These are phyloP conservation scores for Megaceryle alcyon DNA, from an alignment of 2,797 vertebrate genomes.

Conservation along the genomic window DNA sequence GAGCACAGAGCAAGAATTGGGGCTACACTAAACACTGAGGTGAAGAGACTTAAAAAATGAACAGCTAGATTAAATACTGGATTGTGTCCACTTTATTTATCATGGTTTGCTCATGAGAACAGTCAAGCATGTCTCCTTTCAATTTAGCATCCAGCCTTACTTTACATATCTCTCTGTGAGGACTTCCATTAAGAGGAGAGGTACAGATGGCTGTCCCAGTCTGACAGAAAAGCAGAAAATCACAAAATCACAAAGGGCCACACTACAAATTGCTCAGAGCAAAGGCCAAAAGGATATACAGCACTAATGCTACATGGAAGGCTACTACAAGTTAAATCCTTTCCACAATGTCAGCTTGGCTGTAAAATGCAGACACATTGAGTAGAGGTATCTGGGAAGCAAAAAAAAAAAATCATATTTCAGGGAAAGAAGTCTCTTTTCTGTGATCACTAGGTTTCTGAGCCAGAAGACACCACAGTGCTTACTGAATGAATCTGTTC, in stretches of 20 bases:
- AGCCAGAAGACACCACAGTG: neutral
- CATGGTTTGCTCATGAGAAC: neutral
- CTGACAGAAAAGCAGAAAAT: neutral
- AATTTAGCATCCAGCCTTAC: neutral
- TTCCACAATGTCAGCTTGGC: neutral
- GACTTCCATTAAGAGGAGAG: neutral
- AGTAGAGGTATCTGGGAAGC: neutral
- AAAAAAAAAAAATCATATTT: neutral
- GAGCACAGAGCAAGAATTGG: neutral
- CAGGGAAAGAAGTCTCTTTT: neutral
- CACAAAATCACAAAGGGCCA: fast-evolving
- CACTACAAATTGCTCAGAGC: neutral
- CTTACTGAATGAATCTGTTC: neutral
- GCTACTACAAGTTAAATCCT: neutral
- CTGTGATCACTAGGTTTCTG: neutral
- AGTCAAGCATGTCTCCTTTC: neutral
- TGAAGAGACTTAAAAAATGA: neutral
- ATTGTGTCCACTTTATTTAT: neutral
- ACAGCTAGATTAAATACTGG: neutral
- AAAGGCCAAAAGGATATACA: neutral
- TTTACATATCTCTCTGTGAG: neutral
- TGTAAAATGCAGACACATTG: neutral
- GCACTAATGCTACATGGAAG: neutral
- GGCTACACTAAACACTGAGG: neutral
- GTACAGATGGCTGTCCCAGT: neutral